Evolutionary conservation across 2,113 vertebrate genomes (phyloP).

Genomic region (Apteryx mantelli): DNA sequence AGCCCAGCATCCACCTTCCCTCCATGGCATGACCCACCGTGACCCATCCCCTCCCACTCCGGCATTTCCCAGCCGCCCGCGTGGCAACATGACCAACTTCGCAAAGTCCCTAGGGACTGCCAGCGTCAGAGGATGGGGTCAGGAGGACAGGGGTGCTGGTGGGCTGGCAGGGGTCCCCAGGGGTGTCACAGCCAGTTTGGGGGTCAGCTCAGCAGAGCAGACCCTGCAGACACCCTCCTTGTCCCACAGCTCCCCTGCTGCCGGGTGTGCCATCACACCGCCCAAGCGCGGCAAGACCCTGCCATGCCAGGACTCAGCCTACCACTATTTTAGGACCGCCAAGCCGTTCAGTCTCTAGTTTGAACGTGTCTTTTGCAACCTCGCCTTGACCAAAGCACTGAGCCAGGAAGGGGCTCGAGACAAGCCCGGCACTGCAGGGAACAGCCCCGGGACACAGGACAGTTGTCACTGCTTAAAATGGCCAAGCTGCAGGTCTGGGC

Average conservation of each 20-base stretch:
- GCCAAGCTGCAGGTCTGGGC: background rate
- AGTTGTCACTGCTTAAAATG: background rate
- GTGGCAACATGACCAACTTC: rapidly evolving
- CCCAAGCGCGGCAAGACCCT: background rate
- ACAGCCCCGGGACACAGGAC: background rate
- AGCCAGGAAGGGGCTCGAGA: background rate
- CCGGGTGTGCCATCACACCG: background rate
- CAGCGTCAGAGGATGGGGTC: background rate
- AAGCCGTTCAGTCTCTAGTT: background rate
- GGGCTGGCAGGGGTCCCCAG: background rate
- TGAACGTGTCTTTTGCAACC: background rate
- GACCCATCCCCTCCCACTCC: background rate
- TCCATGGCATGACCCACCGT: rapidly evolving
- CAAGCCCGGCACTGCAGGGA: background rate
- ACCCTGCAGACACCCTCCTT: background rate
- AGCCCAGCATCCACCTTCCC: background rate
- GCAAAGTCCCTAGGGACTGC: background rate
- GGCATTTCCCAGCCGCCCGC: background rate
- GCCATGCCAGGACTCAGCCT: background rate
- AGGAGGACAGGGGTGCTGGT: background rate
- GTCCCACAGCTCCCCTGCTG: background rate
- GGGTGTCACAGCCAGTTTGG: background rate
- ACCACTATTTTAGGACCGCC: background rate
- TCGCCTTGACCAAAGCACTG: background rate
- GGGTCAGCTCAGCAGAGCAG: background rate